These are phyloP conservation scores for Asbolus verrucosus DNA, from an alignment of 1,140 invertebrate genomes.

Conservation along the genomic window DNA sequence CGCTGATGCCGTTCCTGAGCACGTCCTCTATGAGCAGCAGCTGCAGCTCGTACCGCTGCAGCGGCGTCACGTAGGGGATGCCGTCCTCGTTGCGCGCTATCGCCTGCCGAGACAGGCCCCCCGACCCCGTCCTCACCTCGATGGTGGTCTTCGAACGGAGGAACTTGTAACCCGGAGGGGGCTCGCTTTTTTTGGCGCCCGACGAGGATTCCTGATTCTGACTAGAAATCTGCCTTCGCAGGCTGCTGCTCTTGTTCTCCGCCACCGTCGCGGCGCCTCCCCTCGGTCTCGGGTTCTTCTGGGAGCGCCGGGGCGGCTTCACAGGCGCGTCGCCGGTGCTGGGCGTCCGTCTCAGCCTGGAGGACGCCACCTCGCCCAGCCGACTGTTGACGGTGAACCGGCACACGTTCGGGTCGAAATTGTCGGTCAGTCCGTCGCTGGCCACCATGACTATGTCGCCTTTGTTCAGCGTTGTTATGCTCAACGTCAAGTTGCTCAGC, in stretches of 20 bases:
- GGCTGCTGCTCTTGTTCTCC: constrained; percentile 43
- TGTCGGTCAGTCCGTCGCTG: constrained; percentile 93
- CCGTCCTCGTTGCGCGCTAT: constrained; percentile 67
- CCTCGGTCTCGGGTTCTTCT: constrained; percentile 27
- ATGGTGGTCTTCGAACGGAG: constrained; percentile 68
- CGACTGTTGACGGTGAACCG: constrained; percentile 81
- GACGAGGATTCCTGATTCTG: constrained; percentile 5
- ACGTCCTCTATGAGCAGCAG: constrained; percentile 85
- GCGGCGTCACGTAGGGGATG: constrained; percentile 81
- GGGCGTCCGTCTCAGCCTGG: neutral
- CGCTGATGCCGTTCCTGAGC: constrained; percentile 79
- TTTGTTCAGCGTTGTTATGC: constrained; percentile 85
- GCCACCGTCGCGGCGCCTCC: constrained; percentile 29
- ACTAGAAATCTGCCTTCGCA: constrained; percentile 53
- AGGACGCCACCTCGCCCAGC: neutral
- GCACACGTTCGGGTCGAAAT: constrained; percentile 94
- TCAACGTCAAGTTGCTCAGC: constrained; percentile 90
- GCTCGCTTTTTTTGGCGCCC: constrained; percentile 2
- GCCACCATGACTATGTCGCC: constrained; percentile 92
- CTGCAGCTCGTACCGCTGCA: constrained; percentile 84
- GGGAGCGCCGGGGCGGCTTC: constrained; percentile 58
- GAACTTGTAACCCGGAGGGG: constrained; percentile 53
- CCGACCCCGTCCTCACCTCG: constrained; percentile 65
- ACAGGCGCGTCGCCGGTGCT: constrained; percentile 51
- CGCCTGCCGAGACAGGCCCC: constrained; percentile 58